Conservation (phyloP, 2,797 vertebrate species). For the Rhabdophis nuchalis region DNA sequence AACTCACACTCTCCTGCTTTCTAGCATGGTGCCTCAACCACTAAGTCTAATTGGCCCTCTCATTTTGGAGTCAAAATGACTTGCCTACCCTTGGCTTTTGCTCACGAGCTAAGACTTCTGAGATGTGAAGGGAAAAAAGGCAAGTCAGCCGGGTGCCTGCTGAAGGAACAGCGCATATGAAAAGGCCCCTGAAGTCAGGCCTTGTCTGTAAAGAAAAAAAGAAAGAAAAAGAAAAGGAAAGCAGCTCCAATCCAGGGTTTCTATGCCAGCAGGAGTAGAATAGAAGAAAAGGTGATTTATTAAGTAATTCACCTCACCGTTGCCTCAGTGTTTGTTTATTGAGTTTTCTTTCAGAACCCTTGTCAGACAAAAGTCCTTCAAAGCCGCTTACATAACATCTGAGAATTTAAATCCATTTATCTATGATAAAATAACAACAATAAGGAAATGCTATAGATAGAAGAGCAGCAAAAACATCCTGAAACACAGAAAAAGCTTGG, state of each 20-base stretch:
- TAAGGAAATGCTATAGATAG: background rate
- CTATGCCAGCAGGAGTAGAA: background rate
- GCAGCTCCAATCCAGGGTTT: background rate
- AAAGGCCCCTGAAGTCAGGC: background rate
- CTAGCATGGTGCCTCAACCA: background rate
- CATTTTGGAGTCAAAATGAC: background rate
- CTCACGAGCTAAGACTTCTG: background rate
- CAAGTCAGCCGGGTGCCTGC: background rate
- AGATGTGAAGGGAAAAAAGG: background rate
- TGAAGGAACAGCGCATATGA: background rate
- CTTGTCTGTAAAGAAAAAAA: background rate
- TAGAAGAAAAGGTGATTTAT: background rate
- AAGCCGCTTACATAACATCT: background rate
- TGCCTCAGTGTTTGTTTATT: background rate
- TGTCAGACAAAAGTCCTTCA: background rate
- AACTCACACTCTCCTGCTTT: background rate
- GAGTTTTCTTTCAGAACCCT: background rate
- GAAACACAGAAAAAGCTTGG: background rate
- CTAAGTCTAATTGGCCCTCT: background rate
- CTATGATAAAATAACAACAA: background rate
- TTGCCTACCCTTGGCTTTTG: background rate
- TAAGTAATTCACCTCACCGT: background rate
- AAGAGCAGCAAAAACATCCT: background rate
- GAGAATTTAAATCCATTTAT: background rate
- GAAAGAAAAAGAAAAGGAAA: background rate